Base-by-base conservation (phyloP, 2,797 vertebrate genomes). In the Macropodus opercularis region DNA sequence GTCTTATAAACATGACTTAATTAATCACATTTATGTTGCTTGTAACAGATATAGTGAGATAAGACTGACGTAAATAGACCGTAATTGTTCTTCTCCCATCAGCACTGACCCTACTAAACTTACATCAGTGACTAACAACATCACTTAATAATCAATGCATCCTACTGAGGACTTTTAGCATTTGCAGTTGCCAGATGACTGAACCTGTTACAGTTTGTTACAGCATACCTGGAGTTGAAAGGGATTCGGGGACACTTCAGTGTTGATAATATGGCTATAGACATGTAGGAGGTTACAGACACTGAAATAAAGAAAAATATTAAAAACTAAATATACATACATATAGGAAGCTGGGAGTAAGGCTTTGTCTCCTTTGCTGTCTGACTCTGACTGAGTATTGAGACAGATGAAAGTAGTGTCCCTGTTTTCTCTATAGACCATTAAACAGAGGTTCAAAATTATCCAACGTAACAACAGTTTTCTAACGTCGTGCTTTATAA, bases 401-500 rank as follows among this genome's bases (percentile, higher is more conserved):
- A 71, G 72, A 78, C 50, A 34, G 66, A 74, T 74, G 72, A 63
- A 18, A 46, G 2, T n/a, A 10, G 41, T 15, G 1, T 18, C 19
- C 36, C 27, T 6, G n/a, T 50, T 76, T 68, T 70, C 64, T 64
- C 39, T 59, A 63, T 51, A 38, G 52, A 43, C 52, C 66, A 70
- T 77, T 68, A 73, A 76, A 63, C 31, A 49, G 32, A 65, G 38
- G 68, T 75, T 75, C 36, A 42, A 60, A 69, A 75, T 73, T 8
- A 64, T 65, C 40, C 58, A 47, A 38, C 7, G 3, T 63, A 72
- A 64, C 5, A 3, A 55, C 34, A 59, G 66, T 55, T 39, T 68
- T 29, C 39, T 21, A 15, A 79, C 44, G 21, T 52, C 51, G 31
- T 75, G 60, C 72, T 68, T 44, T 62, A 63, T 75, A 46, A 48